Conservation (phyloP, 2,797 vertebrate species). For the Tenualosa ilisha region DNA sequence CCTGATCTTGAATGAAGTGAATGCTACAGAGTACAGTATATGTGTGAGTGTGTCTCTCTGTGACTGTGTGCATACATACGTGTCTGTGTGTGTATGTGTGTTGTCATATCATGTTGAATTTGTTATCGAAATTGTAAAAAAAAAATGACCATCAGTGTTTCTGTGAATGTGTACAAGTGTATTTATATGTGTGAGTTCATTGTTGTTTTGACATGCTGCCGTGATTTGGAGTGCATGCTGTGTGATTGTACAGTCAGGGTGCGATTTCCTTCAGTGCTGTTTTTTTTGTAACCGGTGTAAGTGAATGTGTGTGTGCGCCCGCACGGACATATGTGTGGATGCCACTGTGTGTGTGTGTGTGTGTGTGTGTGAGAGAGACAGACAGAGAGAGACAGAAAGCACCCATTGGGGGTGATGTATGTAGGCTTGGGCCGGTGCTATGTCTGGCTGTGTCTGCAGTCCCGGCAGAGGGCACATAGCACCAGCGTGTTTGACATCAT, state of each 20-base stretch:
- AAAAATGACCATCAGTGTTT: too few relatives aligned
- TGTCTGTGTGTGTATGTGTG: background rate
- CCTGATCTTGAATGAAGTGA: background rate
- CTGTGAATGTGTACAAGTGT: too few relatives aligned
- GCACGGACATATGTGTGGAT: background rate
- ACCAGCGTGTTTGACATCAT: conserved; percentile 66
- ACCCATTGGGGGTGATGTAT: background rate
- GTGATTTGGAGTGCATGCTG: background rate
- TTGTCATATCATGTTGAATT: too few relatives aligned
- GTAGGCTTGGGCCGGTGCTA: background rate
- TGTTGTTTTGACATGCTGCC: background rate
- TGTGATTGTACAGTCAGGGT: too few relatives aligned
- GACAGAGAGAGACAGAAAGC: background rate
- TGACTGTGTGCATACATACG: background rate
- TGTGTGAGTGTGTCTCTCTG: background rate
- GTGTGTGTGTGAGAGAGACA: background rate
- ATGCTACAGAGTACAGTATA: background rate
- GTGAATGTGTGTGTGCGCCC: background rate
- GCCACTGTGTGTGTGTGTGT: background rate
- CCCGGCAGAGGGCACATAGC: conserved; percentile 49
- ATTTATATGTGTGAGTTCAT: too few relatives aligned
- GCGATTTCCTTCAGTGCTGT: background rate
- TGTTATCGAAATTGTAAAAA: too few relatives aligned
- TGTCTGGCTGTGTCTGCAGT: conserved; percentile 36
- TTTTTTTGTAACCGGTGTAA: background rate